phyloP scores from a whole-genome alignment of 23 tunicate genomes.

The Halocynthia aurantium region DNA sequence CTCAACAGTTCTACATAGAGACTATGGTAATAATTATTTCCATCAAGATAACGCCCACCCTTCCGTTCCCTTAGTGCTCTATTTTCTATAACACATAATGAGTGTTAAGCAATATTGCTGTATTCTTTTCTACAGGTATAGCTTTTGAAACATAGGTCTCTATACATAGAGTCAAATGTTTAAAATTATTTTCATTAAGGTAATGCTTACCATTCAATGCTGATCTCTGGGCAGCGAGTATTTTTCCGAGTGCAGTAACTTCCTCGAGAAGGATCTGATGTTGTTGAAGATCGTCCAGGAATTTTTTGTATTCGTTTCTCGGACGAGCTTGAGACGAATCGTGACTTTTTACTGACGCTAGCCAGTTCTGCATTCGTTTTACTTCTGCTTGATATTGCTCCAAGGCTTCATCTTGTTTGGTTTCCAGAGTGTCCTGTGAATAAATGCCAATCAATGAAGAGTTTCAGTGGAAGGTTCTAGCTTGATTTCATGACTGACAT shows the following conservation, averaged over 20 bases:
- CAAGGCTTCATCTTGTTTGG: constrained; percentile 34
- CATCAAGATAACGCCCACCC: too few relatives aligned
- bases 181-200: too few relatives aligned
- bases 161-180: too few relatives aligned
- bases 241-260: constrained; percentile 30
- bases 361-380: constrained; percentile 39
- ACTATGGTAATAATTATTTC: too few relatives aligned
- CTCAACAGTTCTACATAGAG: too few relatives aligned
- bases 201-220: constrained; percentile 12
- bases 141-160: too few relatives aligned
- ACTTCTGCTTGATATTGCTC: constrained; percentile 9
- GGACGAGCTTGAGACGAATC: not conserved
- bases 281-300: constrained; percentile 29
- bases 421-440: constrained; percentile 22
- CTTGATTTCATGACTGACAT: too few relatives aligned
- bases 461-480: too few relatives aligned
- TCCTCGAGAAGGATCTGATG: constrained; percentile 55
- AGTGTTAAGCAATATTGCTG: too few relatives aligned
- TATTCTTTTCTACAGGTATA: too few relatives aligned
- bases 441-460: not conserved
- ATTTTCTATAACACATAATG: too few relatives aligned
- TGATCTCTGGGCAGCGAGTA: constrained; percentile 12
- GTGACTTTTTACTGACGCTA: constrained; percentile 3
- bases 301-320: not conserved
- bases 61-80: too few relatives aligned